These are phyloP conservation scores for Pseudomyrmex flavicornis DNA, from an alignment of 1,140 invertebrate genomes.

Conservation along the genomic window DNA sequence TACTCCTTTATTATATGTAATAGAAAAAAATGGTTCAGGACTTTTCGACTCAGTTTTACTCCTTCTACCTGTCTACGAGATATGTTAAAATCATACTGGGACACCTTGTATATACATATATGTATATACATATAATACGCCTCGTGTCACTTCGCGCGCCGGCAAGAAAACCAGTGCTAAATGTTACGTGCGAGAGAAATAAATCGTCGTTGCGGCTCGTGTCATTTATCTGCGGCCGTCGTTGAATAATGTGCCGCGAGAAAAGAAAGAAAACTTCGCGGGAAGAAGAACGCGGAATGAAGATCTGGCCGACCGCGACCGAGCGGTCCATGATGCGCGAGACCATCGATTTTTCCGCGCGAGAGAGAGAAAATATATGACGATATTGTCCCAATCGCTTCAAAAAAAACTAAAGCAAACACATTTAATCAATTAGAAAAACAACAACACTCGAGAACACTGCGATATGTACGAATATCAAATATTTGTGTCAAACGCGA, in stretches of 20 bases:
- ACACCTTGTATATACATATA: no score
- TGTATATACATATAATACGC: not conserved
- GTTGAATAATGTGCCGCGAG: slow-evolving; percentile 22
- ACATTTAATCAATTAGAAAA: not conserved
- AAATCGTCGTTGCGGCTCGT: slow-evolving; percentile 26
- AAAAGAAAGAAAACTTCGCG: slow-evolving; percentile 11
- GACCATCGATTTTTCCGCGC: slow-evolving; percentile 59
- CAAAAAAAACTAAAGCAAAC: no score
- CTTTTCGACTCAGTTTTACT: no score
- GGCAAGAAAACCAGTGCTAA: slow-evolving; percentile 42
- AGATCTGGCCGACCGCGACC: slow-evolving; percentile 4
- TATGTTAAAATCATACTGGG: no score
- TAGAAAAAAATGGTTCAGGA: no score
- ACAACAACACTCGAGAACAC: slow-evolving; percentile 1
- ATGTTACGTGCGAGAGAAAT: slow-evolving; percentile 53
- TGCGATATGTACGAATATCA: not conserved
- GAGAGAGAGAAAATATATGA: slow-evolving; percentile 4
- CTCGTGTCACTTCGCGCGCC: slow-evolving; percentile 6
- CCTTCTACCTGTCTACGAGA: no score
- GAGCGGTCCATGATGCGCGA: not conserved
- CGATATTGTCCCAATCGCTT: not conserved
- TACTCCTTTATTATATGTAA: no score
- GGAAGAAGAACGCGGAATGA: not conserved
- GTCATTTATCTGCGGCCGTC: slow-evolving; percentile 33
- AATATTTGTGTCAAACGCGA: not conserved